These are phyloP conservation scores for Pandemis heparana DNA, from an alignment of 2,888 invertebrate genomes.

Conservation along the genomic window DNA sequence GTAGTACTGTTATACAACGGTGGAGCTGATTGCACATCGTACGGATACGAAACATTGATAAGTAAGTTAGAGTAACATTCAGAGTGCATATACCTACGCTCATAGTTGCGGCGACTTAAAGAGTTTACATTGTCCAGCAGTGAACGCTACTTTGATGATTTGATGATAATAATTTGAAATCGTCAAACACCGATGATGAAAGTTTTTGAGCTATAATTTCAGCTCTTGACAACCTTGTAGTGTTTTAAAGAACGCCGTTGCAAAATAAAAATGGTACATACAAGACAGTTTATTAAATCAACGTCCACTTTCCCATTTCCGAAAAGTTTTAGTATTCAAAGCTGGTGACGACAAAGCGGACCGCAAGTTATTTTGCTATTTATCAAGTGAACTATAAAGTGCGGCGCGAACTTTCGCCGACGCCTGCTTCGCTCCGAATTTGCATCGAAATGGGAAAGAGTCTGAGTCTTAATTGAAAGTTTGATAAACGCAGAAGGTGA, in stretches of 20 bases:
- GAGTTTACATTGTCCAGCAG: too few relatives aligned
- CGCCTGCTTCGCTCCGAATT: slow-evolving; percentile 35
- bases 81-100: too few relatives aligned
- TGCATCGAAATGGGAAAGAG: slow-evolving; percentile 44
- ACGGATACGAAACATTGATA: too few relatives aligned
- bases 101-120: too few relatives aligned
- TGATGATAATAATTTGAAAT: not conserved
- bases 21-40: too few relatives aligned
- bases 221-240: not conserved
- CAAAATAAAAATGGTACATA: slow-evolving; percentile 1
- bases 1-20: too few relatives aligned
- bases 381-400: slow-evolving; percentile 42
- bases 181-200: too few relatives aligned
- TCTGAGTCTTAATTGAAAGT: slow-evolving; percentile 43
- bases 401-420: slow-evolving; percentile 33
- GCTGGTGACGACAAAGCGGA: slow-evolving; percentile 41
- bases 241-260: not conserved
- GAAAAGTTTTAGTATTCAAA: slow-evolving; percentile 42
- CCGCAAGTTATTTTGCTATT: slow-evolving; percentile 42
- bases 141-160: not conserved
- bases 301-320: slow-evolving; percentile 33
- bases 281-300: slow-evolving; percentile 26
- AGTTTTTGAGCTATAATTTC: too few relatives aligned
- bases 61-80: too few relatives aligned
- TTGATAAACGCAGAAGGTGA: slow-evolving; percentile 43